A percentile compares a stretch with the other conserved stretches of the same genome.
These are phyloP conservation scores for Pterobdella sp. DNA, from an alignment of 2,888 invertebrate genomes.

Conservation along the genomic window DNA sequence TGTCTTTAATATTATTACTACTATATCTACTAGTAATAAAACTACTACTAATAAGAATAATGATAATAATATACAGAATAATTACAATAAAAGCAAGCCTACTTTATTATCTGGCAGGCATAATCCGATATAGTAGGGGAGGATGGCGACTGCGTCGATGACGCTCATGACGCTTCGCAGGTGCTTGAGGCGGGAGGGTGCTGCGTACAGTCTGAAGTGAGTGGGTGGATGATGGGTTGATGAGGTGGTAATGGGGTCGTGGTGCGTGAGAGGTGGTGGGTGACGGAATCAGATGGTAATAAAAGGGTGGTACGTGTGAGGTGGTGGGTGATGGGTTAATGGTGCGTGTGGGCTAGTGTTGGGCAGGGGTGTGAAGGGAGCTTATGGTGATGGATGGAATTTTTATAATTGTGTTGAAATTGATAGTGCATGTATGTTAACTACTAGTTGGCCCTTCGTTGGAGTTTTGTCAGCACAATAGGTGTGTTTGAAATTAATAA, in stretches of 20 bases:
- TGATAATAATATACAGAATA: too few species aligned
- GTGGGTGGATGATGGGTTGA: constrained; percentile 62
- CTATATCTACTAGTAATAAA: too few species aligned
- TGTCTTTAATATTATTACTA: too few species aligned
- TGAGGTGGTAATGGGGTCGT: neutral
- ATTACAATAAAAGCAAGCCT: too few species aligned
- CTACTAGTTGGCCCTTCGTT: too few species aligned
- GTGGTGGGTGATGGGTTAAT: neutral
- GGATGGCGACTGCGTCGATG: constrained; percentile 97
- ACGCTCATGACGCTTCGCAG: constrained; percentile 97
- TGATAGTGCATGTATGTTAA: too few species aligned
- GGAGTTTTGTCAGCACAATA: too few species aligned
- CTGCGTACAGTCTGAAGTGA: constrained; percentile 83
- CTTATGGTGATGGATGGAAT: neutral
- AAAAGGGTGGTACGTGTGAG: neutral
- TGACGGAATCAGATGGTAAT: neutral
- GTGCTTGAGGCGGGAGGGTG: constrained; percentile 93
- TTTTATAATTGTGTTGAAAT: too few species aligned
- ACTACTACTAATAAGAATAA: too few species aligned
- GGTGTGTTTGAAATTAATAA: too few species aligned
- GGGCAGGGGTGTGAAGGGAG: neutral
- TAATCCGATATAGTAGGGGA: constrained; percentile 96
- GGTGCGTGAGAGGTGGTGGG: neutral
- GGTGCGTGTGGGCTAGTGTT: neutral
- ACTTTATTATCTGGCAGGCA: constrained; percentile 78